Evolutionary conservation across 2,797 vertebrate species (phyloP).

Genomic region (Bovichtus diacanthus): DNA sequence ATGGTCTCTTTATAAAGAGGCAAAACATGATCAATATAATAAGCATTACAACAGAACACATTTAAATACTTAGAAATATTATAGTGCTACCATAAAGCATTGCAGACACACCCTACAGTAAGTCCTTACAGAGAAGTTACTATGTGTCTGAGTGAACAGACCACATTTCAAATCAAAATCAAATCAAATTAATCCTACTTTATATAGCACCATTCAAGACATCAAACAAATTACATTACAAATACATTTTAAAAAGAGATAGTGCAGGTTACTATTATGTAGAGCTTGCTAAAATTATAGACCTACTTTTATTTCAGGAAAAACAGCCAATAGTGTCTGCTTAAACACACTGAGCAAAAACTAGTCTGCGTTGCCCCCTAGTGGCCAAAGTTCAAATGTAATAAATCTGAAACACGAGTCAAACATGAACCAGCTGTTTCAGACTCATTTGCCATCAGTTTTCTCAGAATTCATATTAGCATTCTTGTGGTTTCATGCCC

Average conservation of each 20-base stretch:
- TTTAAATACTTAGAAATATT: not conserved
- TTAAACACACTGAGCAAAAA: slow-evolving; percentile 5
- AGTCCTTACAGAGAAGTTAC: not conserved
- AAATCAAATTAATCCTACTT: not conserved
- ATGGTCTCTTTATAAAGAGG: no score
- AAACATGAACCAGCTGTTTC: not conserved
- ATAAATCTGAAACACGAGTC: not conserved
- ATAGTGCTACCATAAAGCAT: not conserved
- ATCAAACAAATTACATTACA: not conserved
- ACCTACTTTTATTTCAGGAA: not conserved
- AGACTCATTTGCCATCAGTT: not conserved
- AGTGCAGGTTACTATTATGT: no score
- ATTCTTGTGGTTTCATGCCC: not conserved
- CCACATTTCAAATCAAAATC: not conserved
- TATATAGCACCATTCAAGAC: not conserved
- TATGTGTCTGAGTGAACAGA: not conserved
- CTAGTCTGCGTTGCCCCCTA: slow-evolving; percentile 43
- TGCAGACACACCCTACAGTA: not conserved
- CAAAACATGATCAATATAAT: not conserved
- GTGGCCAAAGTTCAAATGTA: slow-evolving; percentile 34
- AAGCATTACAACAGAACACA: not conserved
- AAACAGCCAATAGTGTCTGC: not conserved
- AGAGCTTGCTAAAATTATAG: not conserved
- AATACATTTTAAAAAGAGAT: not conserved
- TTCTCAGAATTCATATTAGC: not conserved